Base-by-base conservation (phyloP, 2,113 vertebrate genomes). In the Crocuta crocuta region DNA sequence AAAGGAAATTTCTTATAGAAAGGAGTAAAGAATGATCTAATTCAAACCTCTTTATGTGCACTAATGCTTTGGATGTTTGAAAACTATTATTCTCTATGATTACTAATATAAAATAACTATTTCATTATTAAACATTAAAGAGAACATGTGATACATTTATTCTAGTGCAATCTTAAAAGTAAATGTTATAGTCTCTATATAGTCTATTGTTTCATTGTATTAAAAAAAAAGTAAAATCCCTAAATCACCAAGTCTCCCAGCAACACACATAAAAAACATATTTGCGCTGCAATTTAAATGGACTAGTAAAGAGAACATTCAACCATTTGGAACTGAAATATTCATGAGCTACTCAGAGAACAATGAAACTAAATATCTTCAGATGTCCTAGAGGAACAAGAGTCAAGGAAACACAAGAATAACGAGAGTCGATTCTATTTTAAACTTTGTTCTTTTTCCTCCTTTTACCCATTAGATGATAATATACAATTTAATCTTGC, bases 261-360 rank as follows among this genome's bases (percentile, higher is more conserved):
- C 48, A 97, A 91, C 53, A 95, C 84, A 95, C 43, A 94, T 90
- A 93, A 96, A 98, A 98, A 98, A 98, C 73, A 79, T 97, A 98
- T 98, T 98, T 98, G 94, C 96, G 68, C 94, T 98, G 91, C 86
- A 98, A 98, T 98, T 97, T 98, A 98, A 99, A 98, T 95, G 84
- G 97, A 98, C 92, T 98, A 98, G 98, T 98, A 98, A 98, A 98
- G 98, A 93, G 97, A 98, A 98, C 86, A 98, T 95, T 98, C 97
- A 98, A 89, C 98, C 96, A 97, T 98, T 98, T 98, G 98, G 97
- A 98, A 98, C 97, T 98, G 98, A 99, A 99, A 99, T 99, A 99
- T 99, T 99, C 98, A 99, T 99, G 98, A 99, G 87, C 98, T 98
- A 89, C 96, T 98, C 89, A 91, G 96, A 96, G 97, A 99, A 99